Conservation (phyloP, 2,113 vertebrate genomes). For the Anthoscopus minutus region DNA sequence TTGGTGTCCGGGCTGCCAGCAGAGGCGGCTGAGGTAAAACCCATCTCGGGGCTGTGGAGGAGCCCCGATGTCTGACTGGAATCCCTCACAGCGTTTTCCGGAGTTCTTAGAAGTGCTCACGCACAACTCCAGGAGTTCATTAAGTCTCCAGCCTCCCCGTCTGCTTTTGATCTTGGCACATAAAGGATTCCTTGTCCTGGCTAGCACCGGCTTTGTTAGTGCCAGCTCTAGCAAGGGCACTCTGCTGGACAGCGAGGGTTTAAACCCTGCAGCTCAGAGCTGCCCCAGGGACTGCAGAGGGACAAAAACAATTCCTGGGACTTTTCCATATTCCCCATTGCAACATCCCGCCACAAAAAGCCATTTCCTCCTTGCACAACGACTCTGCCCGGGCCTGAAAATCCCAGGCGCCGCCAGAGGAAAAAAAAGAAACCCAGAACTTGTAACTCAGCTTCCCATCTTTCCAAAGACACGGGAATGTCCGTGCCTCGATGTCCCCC, state of each 20-base stretch:
- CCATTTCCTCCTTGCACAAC: background rate
- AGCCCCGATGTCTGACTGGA: background rate
- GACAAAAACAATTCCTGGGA: background rate
- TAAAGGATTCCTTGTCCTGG: background rate
- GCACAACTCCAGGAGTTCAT: background rate
- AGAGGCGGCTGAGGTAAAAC: background rate
- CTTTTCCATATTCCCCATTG: background rate
- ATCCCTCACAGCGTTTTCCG: background rate
- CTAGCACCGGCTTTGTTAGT: background rate
- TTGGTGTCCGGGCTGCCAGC: background rate
- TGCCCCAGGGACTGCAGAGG: background rate
- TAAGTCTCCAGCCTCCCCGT: background rate
- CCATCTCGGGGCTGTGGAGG: background rate
- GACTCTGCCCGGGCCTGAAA: background rate
- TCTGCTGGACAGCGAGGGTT: background rate
- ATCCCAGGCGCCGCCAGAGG: background rate
- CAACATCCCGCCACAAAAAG: background rate
- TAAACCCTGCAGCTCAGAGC: background rate
- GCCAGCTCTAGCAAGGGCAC: background rate
- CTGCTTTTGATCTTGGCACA: background rate
- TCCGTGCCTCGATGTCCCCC: no score
- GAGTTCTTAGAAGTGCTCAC: background rate
- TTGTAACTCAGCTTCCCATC: background rate
- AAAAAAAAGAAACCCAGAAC: background rate
- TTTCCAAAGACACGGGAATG: background rate